These are phyloP conservation scores for Myopa tessellatipennis DNA, from an alignment of 2,888 invertebrate genomes.

Conservation along the genomic window DNA sequence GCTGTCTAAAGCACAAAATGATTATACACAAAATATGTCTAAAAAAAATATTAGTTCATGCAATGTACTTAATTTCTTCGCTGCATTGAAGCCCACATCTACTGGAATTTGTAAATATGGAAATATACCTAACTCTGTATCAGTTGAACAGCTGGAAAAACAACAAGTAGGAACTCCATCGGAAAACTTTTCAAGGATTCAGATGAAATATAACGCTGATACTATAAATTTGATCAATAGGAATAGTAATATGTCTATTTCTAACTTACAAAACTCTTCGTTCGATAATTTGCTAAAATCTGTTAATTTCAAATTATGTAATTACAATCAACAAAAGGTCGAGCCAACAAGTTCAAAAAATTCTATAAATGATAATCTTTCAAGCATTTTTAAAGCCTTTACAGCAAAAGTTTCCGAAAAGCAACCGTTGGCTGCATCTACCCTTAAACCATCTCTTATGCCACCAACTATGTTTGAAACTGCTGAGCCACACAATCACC, in stretches of 20 bases:
- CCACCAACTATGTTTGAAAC: constrained; percentile 88
- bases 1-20: constrained; percentile 90
- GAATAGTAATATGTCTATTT: constrained; percentile 21
- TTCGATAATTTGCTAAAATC: constrained; percentile 46
- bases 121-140: constrained; percentile 74
- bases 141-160: constrained; percentile 90
- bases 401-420: constrained; percentile 44
- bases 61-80: constrained; percentile 90
- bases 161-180: constrained; percentile 85
- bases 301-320: constrained; percentile 5
- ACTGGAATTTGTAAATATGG: constrained; percentile 77
- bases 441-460: constrained; percentile 79
- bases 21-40: constrained; percentile 58
- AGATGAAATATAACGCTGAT: constrained; percentile 52
- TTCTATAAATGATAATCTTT: not conserved
- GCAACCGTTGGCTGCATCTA: not conserved
- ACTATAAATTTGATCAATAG: constrained; percentile 39
- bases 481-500: constrained; percentile 60
- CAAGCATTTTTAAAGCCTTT: not conserved
- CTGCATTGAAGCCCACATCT: constrained; percentile 70
- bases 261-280: constrained; percentile 42
- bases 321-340: not conserved
- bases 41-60: constrained; percentile 79
- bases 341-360: not conserved
- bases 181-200: constrained; percentile 71